Conservation (phyloP, 2,888 invertebrate genomes). For the Caenorhabditis sp. region DNA sequence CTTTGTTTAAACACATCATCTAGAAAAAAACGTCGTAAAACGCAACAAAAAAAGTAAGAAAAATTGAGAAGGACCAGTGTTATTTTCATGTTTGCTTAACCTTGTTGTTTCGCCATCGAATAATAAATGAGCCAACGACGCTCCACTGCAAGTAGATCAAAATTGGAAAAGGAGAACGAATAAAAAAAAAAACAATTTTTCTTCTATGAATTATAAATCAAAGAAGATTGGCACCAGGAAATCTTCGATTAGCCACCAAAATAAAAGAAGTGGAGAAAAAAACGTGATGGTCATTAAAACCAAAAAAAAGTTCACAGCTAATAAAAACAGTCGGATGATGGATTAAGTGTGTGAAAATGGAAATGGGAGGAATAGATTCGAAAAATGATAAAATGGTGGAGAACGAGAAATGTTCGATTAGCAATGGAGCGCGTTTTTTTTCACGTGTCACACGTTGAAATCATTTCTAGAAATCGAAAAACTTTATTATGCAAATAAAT, state of each 20-base stretch:
- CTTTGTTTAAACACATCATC: neutral
- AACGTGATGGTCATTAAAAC: neutral
- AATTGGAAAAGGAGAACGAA: too few species aligned
- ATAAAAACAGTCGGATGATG: neutral
- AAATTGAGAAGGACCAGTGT: neutral
- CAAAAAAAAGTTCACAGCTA: neutral
- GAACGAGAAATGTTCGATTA: too few species aligned
- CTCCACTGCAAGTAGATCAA: too few species aligned
- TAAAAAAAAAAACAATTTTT: too few species aligned
- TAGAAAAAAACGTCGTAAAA: neutral
- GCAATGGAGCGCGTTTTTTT: too few species aligned
- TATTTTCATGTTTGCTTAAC: neutral
- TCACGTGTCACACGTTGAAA: too few species aligned
- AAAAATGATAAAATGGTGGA: neutral
- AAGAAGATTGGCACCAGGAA: neutral
- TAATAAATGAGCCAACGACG: neutral
- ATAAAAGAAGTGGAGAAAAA: neutral
- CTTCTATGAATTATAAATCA: neutral
- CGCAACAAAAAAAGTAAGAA: too few species aligned
- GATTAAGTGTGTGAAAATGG: neutral
- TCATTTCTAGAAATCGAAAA: too few species aligned
- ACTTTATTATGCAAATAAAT: constrained; percentile 53
- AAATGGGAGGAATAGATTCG: neutral
- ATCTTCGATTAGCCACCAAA: neutral
- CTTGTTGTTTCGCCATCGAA: neutral